A percentile compares a stretch with the other conserved stretches of the same genome.
phyloP scores from a whole-genome alignment of 2,113 vertebrate species.

The Coreoperca whiteheadi region DNA sequence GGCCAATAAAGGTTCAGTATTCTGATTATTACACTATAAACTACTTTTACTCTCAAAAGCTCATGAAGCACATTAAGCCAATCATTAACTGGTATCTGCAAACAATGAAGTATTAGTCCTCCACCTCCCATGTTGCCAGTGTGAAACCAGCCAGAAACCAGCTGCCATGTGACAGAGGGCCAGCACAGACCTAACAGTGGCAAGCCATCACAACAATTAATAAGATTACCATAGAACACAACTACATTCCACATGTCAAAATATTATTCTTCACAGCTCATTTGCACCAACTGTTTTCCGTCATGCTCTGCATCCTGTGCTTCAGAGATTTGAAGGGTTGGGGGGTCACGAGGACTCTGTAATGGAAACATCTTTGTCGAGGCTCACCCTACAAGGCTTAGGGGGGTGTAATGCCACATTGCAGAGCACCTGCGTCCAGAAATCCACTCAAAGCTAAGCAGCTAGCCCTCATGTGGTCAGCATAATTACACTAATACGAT shows the following conservation, averaged over 20 bases:
- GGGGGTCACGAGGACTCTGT: neutral
- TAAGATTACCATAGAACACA: slow-evolving; percentile 3
- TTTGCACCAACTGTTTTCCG: slow-evolving; percentile 9
- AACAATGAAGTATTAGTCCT: neutral
- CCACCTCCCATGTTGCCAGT: neutral
- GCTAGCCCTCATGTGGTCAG: slow-evolving; percentile 65
- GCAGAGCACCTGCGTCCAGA: slow-evolving; percentile 56
- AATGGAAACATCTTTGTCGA: slow-evolving; percentile 32
- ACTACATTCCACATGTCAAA: slow-evolving; percentile 5
- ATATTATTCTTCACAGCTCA: slow-evolving; percentile 21
- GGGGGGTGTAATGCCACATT: slow-evolving; percentile 51
- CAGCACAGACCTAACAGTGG: neutral
- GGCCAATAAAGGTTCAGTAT: neutral
- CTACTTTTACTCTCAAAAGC: neutral
- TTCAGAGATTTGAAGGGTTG: neutral
- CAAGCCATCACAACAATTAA: slow-evolving; percentile 1
- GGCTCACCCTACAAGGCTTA: slow-evolving; percentile 40
- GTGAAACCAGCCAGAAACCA: slow-evolving; percentile 32
- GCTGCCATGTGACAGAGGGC: slow-evolving; percentile 4
- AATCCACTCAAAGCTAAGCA: slow-evolving; percentile 73
- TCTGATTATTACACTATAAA: neutral
- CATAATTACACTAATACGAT: slow-evolving; percentile 77
- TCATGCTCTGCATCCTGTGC: neutral
- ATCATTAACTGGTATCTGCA: neutral
- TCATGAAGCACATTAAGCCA: neutral